Conservation (phyloP, 2,797 vertebrate species). For the Microctenopoma stevenorrisi region DNA sequence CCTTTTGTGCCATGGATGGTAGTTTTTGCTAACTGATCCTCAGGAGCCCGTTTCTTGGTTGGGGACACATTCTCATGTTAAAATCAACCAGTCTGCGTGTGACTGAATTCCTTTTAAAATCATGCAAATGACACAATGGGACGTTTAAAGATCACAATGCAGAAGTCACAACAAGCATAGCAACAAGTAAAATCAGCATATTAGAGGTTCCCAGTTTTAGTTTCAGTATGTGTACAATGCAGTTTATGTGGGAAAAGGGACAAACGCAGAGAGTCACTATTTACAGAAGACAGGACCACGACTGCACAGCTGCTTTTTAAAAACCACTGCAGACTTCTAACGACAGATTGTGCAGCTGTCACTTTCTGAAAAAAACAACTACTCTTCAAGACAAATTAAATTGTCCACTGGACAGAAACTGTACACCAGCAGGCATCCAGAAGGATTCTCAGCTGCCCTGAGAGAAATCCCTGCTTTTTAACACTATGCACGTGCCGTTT, state of each 20-base stretch:
- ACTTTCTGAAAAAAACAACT: too few relatives aligned
- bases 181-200: too few relatives aligned
- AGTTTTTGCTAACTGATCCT: too few relatives aligned
- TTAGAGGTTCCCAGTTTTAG: neutral
- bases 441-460: neutral
- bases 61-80: too few relatives aligned
- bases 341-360: neutral
- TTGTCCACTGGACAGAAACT: neutral
- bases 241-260: neutral
- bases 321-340: too few relatives aligned
- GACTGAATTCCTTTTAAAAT: neutral
- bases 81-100: neutral
- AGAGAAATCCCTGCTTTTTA: neutral
- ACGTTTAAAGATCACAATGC: neutral
- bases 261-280: neutral
- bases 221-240: neutral
- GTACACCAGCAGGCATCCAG: neutral
- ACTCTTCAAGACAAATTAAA: neutral
- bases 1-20: too few relatives aligned
- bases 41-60: too few relatives aligned
- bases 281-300: neutral
- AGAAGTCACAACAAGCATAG: neutral
- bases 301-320: neutral
- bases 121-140: neutral
- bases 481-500: neutral